Percentiles rank a stretch among this genome's conserved stretches.
phyloP scores from a whole-genome alignment of 37 sponge, comb jelly and placozoan species.

The Geodia barretti region DNA sequence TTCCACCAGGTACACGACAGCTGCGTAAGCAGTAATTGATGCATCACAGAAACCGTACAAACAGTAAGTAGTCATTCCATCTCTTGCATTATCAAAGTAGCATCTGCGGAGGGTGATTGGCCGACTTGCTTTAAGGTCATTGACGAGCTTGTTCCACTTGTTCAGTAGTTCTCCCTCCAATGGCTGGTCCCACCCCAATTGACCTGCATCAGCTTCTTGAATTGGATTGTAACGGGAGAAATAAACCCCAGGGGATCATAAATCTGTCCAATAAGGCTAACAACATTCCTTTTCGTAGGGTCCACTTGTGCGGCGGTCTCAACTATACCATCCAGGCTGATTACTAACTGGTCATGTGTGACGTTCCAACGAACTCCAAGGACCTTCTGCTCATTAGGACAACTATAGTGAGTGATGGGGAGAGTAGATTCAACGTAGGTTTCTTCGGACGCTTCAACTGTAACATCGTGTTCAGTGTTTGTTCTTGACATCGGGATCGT shows the following conservation, averaged over 20 bases:
- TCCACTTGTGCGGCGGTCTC: constrained; percentile 8
- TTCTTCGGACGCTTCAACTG: constrained; percentile 13
- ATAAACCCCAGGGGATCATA: constrained; percentile 43
- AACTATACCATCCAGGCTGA: constrained; percentile 13
- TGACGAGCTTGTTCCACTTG: constrained; percentile 22
- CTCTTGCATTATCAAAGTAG: neutral
- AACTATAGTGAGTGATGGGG: neutral
- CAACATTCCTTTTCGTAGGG: constrained; percentile 32
- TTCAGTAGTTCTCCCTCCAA: constrained; percentile 16
- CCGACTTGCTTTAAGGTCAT: neutral
- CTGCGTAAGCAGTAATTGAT: constrained; percentile 30
- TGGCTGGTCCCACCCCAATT: constrained; percentile 28
- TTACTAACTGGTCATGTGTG: constrained; percentile 10
- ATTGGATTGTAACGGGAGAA: constrained; percentile 16
- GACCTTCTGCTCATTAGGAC: constrained; percentile 32
- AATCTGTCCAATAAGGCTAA: constrained; percentile 12
- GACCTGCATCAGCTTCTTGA: constrained; percentile 22
- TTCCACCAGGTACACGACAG: constrained; percentile 20
- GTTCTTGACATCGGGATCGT: neutral
- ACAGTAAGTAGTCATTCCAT: neutral
- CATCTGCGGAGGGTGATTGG: constrained; percentile 19
- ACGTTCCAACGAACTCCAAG: constrained; percentile 47
- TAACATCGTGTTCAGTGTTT: neutral
- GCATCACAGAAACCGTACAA: constrained; percentile 32
- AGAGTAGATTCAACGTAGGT: constrained; percentile 15